Evolutionary conservation across 2,797 vertebrate genomes (phyloP).

Genomic region (Gallirallus australis): DNA sequence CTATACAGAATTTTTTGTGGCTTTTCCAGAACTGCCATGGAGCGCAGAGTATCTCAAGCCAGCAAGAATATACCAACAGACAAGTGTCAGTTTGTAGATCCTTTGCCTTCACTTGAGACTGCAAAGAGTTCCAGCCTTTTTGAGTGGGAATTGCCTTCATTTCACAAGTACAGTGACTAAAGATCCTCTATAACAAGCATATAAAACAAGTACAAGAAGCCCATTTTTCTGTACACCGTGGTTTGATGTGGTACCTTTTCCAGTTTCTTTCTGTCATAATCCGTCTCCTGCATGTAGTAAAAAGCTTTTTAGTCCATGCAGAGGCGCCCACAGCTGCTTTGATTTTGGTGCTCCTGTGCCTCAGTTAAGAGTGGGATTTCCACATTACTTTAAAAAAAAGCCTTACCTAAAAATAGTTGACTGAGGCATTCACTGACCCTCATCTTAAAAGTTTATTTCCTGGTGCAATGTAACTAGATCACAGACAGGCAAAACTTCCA

Average conservation of each 20-base stretch:
- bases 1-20: fast-evolving
- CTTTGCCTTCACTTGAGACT: not conserved
- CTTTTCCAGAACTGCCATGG: not conserved
- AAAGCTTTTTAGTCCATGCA: not conserved
- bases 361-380: not conserved
- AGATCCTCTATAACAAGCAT: not conserved
- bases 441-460: not conserved
- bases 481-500: not conserved
- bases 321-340: not conserved
- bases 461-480: not conserved
- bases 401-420: not conserved
- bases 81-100: not conserved
- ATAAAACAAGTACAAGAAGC: fast-evolving
- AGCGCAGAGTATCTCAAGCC: not conserved
- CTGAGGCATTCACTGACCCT: not conserved
- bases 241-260: not conserved
- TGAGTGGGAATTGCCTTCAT: not conserved
- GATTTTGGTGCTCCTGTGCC: not conserved
- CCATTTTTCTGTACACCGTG: fast-evolving
- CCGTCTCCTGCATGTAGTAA: not conserved
- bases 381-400: not conserved
- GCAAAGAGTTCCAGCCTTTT: not conserved
- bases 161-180: not conserved
- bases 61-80: not conserved
- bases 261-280: not conserved